These are phyloP conservation scores for Anseranas semipalmata DNA, from an alignment of 2,113 vertebrate species.

Conservation along the genomic window DNA sequence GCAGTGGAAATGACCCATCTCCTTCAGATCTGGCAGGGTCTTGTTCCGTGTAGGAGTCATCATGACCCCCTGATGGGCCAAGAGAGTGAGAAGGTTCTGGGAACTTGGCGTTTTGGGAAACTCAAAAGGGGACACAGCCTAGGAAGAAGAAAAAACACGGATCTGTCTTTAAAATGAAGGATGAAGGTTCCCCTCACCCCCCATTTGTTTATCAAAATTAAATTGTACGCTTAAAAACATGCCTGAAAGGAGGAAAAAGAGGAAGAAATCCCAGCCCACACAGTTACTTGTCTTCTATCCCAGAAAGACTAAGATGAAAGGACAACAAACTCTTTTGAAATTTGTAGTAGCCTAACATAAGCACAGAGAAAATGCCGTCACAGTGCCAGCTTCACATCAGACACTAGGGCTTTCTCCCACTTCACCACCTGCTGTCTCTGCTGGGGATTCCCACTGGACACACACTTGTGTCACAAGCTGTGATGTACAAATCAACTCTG, in stretches of 20 bases:
- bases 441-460: not conserved
- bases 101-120: constrained; percentile 92
- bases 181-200: not conserved
- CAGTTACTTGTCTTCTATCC: not conserved
- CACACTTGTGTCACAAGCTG: fast-evolving
- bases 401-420: not conserved
- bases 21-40: constrained; percentile 84
- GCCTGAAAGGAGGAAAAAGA: not conserved
- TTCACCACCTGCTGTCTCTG: not conserved
- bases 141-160: not conserved
- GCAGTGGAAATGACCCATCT: constrained; percentile 77
- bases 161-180: not conserved
- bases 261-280: not conserved
- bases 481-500: not conserved
- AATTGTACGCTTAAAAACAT: not conserved
- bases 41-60: constrained; percentile 77
- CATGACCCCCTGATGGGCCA: constrained; percentile 88
- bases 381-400: not conserved
- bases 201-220: not conserved
- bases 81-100: constrained; percentile 89
- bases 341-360: not conserved
- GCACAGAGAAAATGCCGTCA: not conserved
- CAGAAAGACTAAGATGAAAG: not conserved
- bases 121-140: constrained; percentile 88
- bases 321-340: not conserved